Percentiles rank a stretch among this genome's conserved stretches.
Conservation (phyloP, 2,797 vertebrate species). For the Macrochelys suwanniensis region DNA sequence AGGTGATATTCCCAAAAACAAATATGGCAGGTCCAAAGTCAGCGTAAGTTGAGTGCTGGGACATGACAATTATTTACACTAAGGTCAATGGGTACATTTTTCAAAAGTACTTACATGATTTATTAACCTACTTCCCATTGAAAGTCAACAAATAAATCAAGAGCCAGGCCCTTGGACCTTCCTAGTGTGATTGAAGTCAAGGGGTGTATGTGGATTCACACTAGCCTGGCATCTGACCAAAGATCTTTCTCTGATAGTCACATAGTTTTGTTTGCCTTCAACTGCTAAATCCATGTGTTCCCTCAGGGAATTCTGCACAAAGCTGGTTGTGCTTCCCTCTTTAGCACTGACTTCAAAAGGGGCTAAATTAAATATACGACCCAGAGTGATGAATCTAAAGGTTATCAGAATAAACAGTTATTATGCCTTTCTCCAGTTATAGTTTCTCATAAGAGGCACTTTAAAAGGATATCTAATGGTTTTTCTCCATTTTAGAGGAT, state of each 20-base stretch:
- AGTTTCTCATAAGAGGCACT: background rate
- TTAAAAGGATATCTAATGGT: constrained; percentile 37
- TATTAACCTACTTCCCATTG: background rate
- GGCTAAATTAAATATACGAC: background rate
- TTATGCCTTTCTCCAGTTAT: background rate
- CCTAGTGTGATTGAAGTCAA: background rate
- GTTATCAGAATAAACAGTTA: constrained; percentile 16
- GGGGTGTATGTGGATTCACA: background rate
- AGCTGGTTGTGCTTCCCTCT: constrained; percentile 7
- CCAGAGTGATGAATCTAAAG: constrained; percentile 29
- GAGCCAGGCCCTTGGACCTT: background rate
- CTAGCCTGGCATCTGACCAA: background rate
- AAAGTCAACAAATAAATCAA: background rate
- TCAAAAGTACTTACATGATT: background rate
- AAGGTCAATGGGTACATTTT: background rate
- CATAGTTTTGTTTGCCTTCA: background rate
- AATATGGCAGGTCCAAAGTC: background rate
- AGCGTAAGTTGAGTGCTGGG: background rate
- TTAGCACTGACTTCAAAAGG: constrained; percentile 13
- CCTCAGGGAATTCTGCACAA: constrained; percentile 20
- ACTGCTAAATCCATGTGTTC: constrained; percentile 25
- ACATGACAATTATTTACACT: background rate
- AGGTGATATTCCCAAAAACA: background rate
- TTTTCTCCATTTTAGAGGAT: constrained; percentile 28
- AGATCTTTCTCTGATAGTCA: background rate